phyloP scores from a whole-genome alignment of 1,140 invertebrate species.

The Dreissena rostriformis region DNA sequence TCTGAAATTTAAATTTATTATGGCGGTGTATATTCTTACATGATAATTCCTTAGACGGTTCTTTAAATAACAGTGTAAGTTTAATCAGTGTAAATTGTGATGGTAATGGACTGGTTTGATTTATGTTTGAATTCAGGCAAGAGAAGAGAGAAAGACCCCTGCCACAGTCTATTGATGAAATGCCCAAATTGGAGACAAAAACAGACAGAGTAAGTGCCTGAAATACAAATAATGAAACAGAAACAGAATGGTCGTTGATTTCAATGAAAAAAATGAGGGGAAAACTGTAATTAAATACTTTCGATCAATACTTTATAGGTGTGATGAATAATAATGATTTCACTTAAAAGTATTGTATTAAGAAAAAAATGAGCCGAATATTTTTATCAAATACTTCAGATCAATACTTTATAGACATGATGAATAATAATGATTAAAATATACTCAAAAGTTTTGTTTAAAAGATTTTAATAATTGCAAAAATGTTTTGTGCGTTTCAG shows the following conservation, averaged over 20 bases:
- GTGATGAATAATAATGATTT: not conserved
- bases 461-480: not conserved
- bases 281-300: no score
- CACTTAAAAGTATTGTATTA: not conserved
- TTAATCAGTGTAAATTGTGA: not conserved
- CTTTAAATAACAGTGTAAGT: not conserved
- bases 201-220: constrained; percentile 60
- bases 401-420: not conserved
- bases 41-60: not conserved
- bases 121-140: constrained; percentile 9
- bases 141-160: constrained; percentile 67
- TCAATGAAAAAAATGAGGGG: no score
- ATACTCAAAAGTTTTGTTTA: not conserved
- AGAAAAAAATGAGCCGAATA: not conserved
- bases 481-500: constrained; percentile 48
- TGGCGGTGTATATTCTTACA: no score
- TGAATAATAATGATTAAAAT: not conserved
- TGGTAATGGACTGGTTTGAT: no score
- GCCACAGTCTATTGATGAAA: constrained; percentile 74
- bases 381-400: not conserved
- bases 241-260: no score
- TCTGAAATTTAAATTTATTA: no score
- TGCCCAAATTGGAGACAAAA: constrained; percentile 73
- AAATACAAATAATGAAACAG: not conserved
- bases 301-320: not conserved